A percentile compares a stretch with the other conserved stretches of the same genome.
These are phyloP conservation scores for Erpetoichthys calabaricus DNA, from an alignment of 2,797 vertebrate species.

Conservation along the genomic window DNA sequence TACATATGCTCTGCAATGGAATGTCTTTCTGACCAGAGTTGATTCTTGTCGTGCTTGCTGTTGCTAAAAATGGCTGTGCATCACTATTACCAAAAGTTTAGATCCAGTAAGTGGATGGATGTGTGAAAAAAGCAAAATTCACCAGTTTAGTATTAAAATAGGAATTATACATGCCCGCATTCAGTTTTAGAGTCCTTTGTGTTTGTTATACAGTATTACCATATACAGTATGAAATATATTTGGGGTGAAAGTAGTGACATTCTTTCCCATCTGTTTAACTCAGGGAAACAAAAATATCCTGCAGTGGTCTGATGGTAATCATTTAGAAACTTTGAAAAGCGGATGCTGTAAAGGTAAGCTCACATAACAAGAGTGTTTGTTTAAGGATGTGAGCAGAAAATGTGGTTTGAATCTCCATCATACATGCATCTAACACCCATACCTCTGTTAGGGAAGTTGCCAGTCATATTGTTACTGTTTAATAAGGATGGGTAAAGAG, in stretches of 20 bases:
- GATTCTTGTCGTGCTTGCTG: too few species aligned
- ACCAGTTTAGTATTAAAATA: too few species aligned
- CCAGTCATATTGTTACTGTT: background rate
- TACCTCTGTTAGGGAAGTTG: slow-evolving; percentile 1
- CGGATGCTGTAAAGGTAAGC: slow-evolving; percentile 9
- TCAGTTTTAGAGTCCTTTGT: too few species aligned
- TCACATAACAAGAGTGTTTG: background rate
- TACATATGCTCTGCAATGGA: too few species aligned
- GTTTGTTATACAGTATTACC: too few species aligned
- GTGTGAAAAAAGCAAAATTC: too few species aligned
- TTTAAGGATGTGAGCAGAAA: slow-evolving; percentile 5
- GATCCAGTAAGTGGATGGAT: too few species aligned
- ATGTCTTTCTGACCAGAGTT: too few species aligned
- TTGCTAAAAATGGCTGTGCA: too few species aligned
- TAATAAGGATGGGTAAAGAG: background rate
- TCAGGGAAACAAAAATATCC: background rate
- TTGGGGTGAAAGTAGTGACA: slow-evolving; percentile 1
- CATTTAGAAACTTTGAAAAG: slow-evolving; percentile 23
- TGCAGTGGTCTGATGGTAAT: slow-evolving; percentile 4
- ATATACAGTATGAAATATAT: too few species aligned
- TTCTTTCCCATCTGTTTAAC: background rate
- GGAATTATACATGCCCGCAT: too few species aligned
- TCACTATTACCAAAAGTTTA: too few species aligned
- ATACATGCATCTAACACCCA: background rate
- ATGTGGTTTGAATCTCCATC: slow-evolving; percentile 4